Base-by-base conservation (phyloP, 2,888 invertebrate species). In the Formica aserva region DNA sequence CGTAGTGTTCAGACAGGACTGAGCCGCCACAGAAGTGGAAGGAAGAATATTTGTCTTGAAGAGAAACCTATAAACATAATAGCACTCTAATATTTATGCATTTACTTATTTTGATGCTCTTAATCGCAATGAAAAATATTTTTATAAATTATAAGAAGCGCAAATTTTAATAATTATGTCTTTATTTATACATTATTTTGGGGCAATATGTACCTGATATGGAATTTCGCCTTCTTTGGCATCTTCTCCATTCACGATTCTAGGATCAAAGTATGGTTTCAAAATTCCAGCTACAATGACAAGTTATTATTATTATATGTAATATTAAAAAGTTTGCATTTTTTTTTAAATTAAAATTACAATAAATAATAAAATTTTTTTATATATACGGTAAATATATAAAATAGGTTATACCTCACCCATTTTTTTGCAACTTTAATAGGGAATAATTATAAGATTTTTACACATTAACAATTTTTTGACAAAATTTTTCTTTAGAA, bases 1-100 rank as follows among this genome's bases (percentile, higher is more conserved):
- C 91, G 41, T 88, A 90, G 35, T 89, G 35, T 48, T 87, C 67
- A 65, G 82, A 91, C 8, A 92, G 75, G 1, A 92, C 48, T 18
- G 92, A 91, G 8, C 93, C 93, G n/a, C 93, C 93, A 62, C 93
- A 93, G 66, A 93, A 93, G 69, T 92, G 93, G 62, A 89, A 91
- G 13, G 67, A 41, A 66, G 35, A 55, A 0, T 0, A 0, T 11
- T 0, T 29, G 0, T 32, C 32, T 86, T 92, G 92, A 26, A 92
- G 86, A 5, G 92, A 92, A 41, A 92, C 90, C 92, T 92, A 35
- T 13, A 9, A 32, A 82, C 45, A 35, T 38, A 15, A 55, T 32
- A 9, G 11, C 5, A 18, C 1, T 72, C 2, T 60, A 71, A 11
- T 71, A 78, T 67, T n/a, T 38, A 38, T 41, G 22, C 9, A 9